phyloP scores from a whole-genome alignment of 53 echinoderm and acorn worm species.

The Glandiceps talaboti region DNA sequence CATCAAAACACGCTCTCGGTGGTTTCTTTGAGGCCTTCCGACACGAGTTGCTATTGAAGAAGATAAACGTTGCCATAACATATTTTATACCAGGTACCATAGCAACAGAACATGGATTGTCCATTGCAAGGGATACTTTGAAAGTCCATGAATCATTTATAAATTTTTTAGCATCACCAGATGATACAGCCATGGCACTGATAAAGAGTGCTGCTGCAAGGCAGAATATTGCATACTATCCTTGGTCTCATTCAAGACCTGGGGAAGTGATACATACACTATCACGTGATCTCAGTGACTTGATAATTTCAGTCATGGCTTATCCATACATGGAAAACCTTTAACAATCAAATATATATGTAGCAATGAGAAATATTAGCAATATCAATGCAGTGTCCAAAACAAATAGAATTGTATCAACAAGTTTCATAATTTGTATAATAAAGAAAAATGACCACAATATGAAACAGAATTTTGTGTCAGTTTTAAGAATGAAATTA shows the following conservation, averaged over 20 bases:
- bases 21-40: not conserved
- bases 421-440: too few species aligned
- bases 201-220: not conserved
- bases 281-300: not conserved
- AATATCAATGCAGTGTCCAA: too few species aligned
- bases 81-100: not conserved
- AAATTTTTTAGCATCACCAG: not conserved
- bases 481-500: too few species aligned
- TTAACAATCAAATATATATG: too few species aligned
- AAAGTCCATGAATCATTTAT: not conserved
- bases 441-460: too few species aligned
- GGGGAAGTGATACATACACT: not conserved
- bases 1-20: not conserved
- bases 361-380: too few species aligned
- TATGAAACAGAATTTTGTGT: too few species aligned
- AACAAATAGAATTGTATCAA: too few species aligned
- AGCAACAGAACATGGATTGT: not conserved
- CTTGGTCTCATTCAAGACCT: not conserved
- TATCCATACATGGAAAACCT: too few species aligned
- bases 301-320: not conserved
- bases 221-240: not conserved
- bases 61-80: not conserved
- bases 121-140: not conserved
- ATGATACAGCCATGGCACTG: not conserved
- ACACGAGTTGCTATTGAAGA: not conserved